These are phyloP conservation scores for Lagria hirta DNA, from an alignment of 2,888 invertebrate species.

Conservation along the genomic window DNA sequence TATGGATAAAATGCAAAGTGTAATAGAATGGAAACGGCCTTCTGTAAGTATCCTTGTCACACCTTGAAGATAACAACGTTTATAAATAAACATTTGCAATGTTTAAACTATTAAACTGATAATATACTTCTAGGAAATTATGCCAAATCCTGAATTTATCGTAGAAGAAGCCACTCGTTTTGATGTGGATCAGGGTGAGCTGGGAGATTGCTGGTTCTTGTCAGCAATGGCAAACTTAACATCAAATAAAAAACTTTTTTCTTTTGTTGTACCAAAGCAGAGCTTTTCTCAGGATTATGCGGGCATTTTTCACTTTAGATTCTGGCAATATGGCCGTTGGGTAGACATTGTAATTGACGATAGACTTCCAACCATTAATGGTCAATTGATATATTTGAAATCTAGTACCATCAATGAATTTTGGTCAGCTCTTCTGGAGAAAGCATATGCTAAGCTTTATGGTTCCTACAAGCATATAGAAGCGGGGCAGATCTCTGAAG, in stretches of 20 bases:
- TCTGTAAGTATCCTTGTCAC: conserved; percentile 6
- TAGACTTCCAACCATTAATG: conserved; percentile 79
- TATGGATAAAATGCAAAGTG: conserved; percentile 1
- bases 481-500: conserved; percentile 95
- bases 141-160: conserved; percentile 81
- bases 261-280: conserved; percentile 92
- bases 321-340: conserved; percentile 94
- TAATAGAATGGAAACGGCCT: conserved; percentile 11
- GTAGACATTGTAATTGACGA: conserved; percentile 92
- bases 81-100: conserved; percentile 32
- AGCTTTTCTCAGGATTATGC: conserved; percentile 88
- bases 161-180: conserved; percentile 92
- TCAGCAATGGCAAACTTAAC: conserved; percentile 93
- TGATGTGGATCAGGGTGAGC: conserved; percentile 94
- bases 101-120: conserved; percentile 18
- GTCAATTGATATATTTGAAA: conserved; percentile 79
- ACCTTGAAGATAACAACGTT: conserved; percentile 10
- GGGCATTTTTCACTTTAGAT: conserved; percentile 90
- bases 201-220: conserved; percentile 96
- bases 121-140: conserved; percentile 69
- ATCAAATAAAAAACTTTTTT: conserved; percentile 78
- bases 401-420: conserved; percentile 85
- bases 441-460: conserved; percentile 82
- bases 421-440: conserved; percentile 91
- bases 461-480: conserved; percentile 54